phyloP scores from a whole-genome alignment of 2,888 invertebrate genomes.

The Xylota sylvarum region DNA sequence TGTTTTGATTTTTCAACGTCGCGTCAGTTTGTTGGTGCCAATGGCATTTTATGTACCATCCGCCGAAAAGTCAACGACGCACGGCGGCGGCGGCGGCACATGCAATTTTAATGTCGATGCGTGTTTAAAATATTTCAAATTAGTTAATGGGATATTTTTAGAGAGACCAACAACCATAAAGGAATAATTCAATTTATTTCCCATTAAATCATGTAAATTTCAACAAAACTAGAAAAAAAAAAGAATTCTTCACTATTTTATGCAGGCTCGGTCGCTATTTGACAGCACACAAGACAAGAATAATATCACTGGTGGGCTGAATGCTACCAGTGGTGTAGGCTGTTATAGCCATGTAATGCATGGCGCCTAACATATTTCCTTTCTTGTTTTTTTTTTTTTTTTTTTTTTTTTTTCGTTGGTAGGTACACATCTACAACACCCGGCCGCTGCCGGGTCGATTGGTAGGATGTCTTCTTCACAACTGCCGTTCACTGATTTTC shows the following conservation, averaged over 20 bases:
- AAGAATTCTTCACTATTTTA: conserved; percentile 6
- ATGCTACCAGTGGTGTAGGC: conserved; percentile 54
- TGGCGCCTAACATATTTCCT: conserved; percentile 59
- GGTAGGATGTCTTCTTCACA: conserved; percentile 15
- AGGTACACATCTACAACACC: neutral
- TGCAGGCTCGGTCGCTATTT: conserved; percentile 23
- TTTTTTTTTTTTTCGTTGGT: no score
- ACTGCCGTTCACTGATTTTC: conserved; percentile 37
- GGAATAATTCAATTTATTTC: conserved; percentile 61
- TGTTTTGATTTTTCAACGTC: conserved; percentile 36
- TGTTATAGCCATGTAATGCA: conserved; percentile 30
- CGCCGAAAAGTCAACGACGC: conserved; percentile 7
- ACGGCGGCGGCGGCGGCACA: neutral
- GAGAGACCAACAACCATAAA: conserved; percentile 32
- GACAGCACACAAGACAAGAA: conserved; percentile 30
- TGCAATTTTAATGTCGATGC: conserved; percentile 54
- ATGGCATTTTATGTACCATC: conserved; percentile 61
- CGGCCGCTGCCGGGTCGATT: neutral
- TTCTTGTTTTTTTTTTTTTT: neutral
- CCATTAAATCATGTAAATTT: conserved; percentile 59
- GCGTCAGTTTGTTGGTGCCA: conserved; percentile 37
- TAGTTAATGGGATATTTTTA: conserved; percentile 63
- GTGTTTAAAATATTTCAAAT: conserved; percentile 68
- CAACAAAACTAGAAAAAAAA: neutral
- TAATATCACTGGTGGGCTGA: conserved; percentile 47